These are phyloP conservation scores for Noctua janthe DNA, from an alignment of 2,888 invertebrate species.

Conservation along the genomic window DNA sequence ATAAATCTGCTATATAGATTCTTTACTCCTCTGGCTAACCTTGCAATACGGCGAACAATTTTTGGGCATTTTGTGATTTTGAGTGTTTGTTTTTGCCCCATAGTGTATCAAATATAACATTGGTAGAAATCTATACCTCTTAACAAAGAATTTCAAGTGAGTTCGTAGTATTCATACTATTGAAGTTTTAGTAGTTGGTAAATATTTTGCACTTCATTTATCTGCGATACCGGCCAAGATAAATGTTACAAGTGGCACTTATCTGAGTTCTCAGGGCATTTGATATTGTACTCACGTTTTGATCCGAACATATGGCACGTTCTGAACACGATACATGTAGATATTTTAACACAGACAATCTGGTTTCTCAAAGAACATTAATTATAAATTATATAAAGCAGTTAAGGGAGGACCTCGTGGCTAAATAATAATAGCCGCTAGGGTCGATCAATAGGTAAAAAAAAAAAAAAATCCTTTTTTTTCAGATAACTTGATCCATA, in stretches of 20 bases:
- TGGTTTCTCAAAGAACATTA: background rate
- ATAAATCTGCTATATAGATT: too few relatives aligned
- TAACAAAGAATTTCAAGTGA: conserved; percentile 11
- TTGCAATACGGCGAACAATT: background rate
- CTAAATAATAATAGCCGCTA: too few relatives aligned
- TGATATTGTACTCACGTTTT: conserved; percentile 11
- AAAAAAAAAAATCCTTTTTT: too few relatives aligned
- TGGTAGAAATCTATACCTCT: background rate
- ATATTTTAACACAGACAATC: background rate
- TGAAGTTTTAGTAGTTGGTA: background rate
- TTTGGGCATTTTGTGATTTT: background rate
- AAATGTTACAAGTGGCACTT: conserved; percentile 29
- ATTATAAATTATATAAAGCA: background rate
- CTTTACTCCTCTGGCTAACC: background rate
- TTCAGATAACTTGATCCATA: too few relatives aligned
- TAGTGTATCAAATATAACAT: background rate
- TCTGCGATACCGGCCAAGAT: conserved; percentile 27
- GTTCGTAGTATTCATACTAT: conserved; percentile 16
- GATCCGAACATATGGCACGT: background rate
- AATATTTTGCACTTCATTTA: conserved; percentile 36
- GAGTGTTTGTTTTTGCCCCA: background rate
- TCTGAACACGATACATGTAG: background rate
- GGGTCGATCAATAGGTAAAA: too few relatives aligned
- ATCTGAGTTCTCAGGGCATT: conserved; percentile 26
- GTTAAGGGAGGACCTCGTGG: background rate